Evolutionary conservation across 1,140 invertebrate genomes (phyloP), one percentile per base, ranked within the genome.

Genomic region (Brachionus paranguensis): DNA sequence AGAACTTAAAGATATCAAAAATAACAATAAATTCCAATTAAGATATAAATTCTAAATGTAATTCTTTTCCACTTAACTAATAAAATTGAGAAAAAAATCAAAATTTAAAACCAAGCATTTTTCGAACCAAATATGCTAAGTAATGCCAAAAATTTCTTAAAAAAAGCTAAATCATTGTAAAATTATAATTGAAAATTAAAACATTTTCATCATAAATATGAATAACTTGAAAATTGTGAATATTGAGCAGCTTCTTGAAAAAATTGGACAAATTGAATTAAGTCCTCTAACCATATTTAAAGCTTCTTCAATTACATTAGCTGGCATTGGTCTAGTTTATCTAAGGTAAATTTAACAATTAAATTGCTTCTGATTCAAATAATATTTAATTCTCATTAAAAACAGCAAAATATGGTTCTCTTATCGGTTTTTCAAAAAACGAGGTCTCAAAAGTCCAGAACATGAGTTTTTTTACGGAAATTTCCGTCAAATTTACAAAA

Each of bases 381-480:
- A 37, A 50, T 37, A 68, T 29, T 29, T 68, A 20, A 12, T 37
- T 68, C 3, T 33, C 11, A 10, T 12, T 37, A 33, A 33, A 24
- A 64, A 64, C 14, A 68, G 65, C 5, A 68, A 41, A 41, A 41
- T 68, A 4, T 68, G 65, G 65, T 68, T 10, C 11, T 68, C 74
- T 27, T 78, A 78, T 14, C n/a, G 17, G 8, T 78, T 78, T 47
- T 78, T 78, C 11, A 55, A 78, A 47, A 27, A 78, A 78, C 1
- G 74, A 27, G 37, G 37, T n/a, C 24, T 78, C 10, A 37, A 47
- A 29, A 47, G 20, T n/a, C 74, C 74, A 5, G 8, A 55, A 29
- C 41, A 78, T 55, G 74, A 78, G 37, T 78, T 78, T 11, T 78
- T 78, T 29, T 78, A 24, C 47, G 74, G 74, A 12, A 78, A 78